These are phyloP conservation scores for Maccullochella peelii DNA, from an alignment of 2,113 vertebrate genomes.

Conservation along the genomic window DNA sequence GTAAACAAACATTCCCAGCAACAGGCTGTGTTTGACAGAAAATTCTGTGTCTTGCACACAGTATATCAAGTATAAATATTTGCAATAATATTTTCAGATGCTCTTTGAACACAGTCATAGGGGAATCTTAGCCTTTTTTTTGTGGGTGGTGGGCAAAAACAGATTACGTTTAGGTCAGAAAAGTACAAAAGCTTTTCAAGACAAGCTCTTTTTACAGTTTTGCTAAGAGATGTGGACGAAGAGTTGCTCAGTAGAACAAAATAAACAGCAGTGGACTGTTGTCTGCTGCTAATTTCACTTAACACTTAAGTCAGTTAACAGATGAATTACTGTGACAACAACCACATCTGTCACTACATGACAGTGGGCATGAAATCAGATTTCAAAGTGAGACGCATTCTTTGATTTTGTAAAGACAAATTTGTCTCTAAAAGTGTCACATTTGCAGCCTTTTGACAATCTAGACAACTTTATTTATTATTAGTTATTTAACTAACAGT, in stretches of 20 bases:
- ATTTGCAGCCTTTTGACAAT: conserved; percentile 2
- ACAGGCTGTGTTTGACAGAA: conserved; percentile 24
- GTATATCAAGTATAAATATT: conserved; percentile 30
- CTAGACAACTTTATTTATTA: neutral
- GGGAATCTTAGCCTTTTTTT: neutral
- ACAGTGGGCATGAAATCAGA: conserved; percentile 18
- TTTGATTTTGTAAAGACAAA: neutral
- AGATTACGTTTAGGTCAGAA: neutral
- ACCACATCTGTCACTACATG: conserved; percentile 30
- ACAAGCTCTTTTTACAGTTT: neutral
- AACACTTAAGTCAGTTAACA: conserved; percentile 18
- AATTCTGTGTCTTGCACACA: neutral
- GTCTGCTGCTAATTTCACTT: neutral
- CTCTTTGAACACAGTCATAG: conserved; percentile 16
- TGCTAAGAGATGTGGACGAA: neutral
- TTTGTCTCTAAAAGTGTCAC: neutral
- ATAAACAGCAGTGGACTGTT: neutral
- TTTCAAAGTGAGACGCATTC: neutral
- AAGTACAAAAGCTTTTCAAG: neutral
- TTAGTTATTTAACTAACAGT: neutral
- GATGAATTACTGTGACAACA: neutral
- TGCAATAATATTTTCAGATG: conserved; percentile 11
- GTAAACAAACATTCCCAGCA: conserved; percentile 17
- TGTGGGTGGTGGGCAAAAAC: neutral
- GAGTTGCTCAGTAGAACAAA: neutral